These are phyloP conservation scores for Solen grandis DNA, from an alignment of 1,140 invertebrate genomes.

Conservation along the genomic window DNA sequence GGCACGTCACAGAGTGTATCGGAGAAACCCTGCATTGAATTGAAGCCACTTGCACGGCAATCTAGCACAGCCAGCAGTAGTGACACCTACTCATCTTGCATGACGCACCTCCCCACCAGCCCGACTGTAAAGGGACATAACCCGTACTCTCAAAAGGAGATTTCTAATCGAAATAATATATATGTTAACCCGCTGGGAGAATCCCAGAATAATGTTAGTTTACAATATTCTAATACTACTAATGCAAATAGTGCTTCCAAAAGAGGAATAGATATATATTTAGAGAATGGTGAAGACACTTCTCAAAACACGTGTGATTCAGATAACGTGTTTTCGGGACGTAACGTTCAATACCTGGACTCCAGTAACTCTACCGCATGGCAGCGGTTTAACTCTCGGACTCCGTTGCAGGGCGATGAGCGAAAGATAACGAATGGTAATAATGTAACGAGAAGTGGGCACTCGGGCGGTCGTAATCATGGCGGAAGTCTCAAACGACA, in stretches of 20 bases:
- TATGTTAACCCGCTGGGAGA: slow-evolving; percentile 94
- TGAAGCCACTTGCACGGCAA: slow-evolving; percentile 85
- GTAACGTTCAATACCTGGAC: slow-evolving; percentile 77
- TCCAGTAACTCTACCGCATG: slow-evolving; percentile 73
- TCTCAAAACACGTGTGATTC: slow-evolving; percentile 1
- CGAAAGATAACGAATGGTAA: slow-evolving; percentile 28
- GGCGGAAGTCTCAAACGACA: slow-evolving; percentile 81
- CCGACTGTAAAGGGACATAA: slow-evolving; percentile 62
- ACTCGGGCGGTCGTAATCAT: slow-evolving; percentile 37
- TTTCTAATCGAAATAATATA: slow-evolving; percentile 85
- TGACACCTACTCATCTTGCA: slow-evolving; percentile 97
- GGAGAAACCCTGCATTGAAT: slow-evolving; percentile 88
- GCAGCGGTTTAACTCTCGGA: slow-evolving; percentile 68
- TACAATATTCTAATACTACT: slow-evolving; percentile 39
- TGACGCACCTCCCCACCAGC: slow-evolving; percentile 89
- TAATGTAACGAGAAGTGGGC: neutral
- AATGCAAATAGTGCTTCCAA: slow-evolving; percentile 54
- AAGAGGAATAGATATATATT: neutral
- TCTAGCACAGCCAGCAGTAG: slow-evolving; percentile 84
- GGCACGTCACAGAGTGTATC: slow-evolving; percentile 4
- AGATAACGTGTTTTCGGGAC: slow-evolving; percentile 60
- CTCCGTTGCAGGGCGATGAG: slow-evolving; percentile 46
- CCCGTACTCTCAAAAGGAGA: slow-evolving; percentile 39
- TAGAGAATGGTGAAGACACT: neutral
- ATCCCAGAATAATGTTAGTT: slow-evolving; percentile 45